Percentiles rank a stretch among this genome's conserved stretches.
Evolutionary conservation across 92 coral and sea anemone genomes (phyloP).

Genomic region (Blastomussa wellsi): DNA sequence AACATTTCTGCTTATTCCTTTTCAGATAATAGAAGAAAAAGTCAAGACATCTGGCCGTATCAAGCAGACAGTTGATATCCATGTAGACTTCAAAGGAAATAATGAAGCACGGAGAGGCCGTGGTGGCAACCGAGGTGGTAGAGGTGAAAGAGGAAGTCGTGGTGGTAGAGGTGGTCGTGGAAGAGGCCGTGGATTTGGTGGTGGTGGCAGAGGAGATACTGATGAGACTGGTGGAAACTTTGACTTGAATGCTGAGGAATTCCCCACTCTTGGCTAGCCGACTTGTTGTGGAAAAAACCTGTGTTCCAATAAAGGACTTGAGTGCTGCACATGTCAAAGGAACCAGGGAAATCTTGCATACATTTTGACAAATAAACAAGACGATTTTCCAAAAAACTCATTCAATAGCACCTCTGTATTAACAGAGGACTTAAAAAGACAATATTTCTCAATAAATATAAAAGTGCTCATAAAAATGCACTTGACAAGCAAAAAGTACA

Average conservation of each 20-base stretch:
- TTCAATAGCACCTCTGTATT: conserved; percentile 17
- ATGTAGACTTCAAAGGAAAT: conserved; percentile 63
- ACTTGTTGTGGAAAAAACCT: not conserved
- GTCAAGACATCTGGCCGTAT: conserved; percentile 96
- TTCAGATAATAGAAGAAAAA: conserved; percentile 88
- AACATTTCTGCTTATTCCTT: not conserved
- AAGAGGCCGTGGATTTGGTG: conserved; percentile 70
- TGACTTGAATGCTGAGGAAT: conserved; percentile 84
- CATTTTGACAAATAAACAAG: conserved; percentile 23
- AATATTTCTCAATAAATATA: not conserved
- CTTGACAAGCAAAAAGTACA: not conserved
- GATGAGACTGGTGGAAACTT: conserved; percentile 66
- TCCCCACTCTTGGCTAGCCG: conserved; percentile 83
- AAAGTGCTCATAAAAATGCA: conserved; percentile 5
- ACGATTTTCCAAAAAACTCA: conserved; percentile 20
- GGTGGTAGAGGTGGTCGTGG: conserved; percentile 68
- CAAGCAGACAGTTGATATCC: conserved; percentile 85
- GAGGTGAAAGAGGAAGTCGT: conserved; percentile 59
- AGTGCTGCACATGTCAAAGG: conserved; percentile 35
- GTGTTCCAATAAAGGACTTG: conserved; percentile 30
- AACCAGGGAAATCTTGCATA: conserved; percentile 14
- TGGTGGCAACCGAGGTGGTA: conserved; percentile 67
- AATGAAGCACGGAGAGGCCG: conserved; percentile 49
- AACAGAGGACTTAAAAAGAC: conserved; percentile 10
- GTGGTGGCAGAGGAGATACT: conserved; percentile 45